These are phyloP conservation scores for Pachypeltis micranthus DNA, from an alignment of 1,140 invertebrate genomes.

Conservation along the genomic window DNA sequence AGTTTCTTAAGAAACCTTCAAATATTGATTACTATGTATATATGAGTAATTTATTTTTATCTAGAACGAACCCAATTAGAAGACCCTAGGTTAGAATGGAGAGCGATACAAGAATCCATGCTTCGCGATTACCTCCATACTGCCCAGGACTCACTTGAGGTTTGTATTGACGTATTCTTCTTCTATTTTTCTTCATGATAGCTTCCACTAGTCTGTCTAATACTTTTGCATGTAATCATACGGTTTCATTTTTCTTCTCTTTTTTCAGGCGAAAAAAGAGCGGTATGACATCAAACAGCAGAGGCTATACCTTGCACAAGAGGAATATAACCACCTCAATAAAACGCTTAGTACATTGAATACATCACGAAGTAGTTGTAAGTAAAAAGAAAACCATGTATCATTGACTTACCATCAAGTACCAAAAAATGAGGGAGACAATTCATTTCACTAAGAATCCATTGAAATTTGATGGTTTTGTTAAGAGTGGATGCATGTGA, in stretches of 20 bases:
- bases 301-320: constrained; percentile 78
- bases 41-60: constrained; percentile 36
- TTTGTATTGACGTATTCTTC: constrained; percentile 37
- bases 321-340: constrained; percentile 90
- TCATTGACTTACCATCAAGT: too few relatives aligned
- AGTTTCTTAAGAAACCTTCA: too few relatives aligned
- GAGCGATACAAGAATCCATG: constrained; percentile 90
- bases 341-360: constrained; percentile 70
- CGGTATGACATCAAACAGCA: constrained; percentile 93
- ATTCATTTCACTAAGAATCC: too few relatives aligned
- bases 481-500: neutral
- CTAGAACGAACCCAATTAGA: constrained; percentile 88
- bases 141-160: constrained; percentile 85
- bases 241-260: constrained; percentile 27
- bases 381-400: too few relatives aligned
- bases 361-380: constrained; percentile 70
- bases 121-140: constrained; percentile 88
- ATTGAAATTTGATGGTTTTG: too few relatives aligned
- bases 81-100: constrained; percentile 91
- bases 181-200: constrained; percentile 2
- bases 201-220: neutral
- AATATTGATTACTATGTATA: constrained; percentile 14
- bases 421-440: too few relatives aligned
- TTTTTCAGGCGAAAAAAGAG: constrained; percentile 83
- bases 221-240: constrained; percentile 11